phyloP scores from a whole-genome alignment of 2,113 vertebrate genomes.

The Gasterosteus aculeatus region DNA sequence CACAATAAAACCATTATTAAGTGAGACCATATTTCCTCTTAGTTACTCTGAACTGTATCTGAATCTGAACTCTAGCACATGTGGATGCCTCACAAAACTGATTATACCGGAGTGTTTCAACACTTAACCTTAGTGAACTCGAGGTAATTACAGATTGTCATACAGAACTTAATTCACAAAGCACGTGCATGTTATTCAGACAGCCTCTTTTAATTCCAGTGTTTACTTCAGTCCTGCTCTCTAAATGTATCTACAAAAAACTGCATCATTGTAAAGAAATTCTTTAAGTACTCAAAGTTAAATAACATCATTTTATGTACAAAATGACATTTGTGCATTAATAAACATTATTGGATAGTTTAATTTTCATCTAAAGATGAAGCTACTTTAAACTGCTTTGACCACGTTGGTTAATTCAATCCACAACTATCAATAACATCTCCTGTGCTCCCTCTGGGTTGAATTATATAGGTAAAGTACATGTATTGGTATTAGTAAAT shows the following conservation, averaged over 20 bases:
- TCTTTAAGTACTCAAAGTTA: neutral
- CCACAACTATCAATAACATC: neutral
- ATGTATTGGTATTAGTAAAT: too few relatives aligned
- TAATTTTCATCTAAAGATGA: neutral
- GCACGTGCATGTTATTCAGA: neutral
- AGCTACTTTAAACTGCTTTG: neutral
- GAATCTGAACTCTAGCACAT: neutral
- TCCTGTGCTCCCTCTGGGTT: neutral
- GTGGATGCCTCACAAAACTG: neutral
- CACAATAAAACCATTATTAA: neutral
- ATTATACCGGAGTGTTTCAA: neutral
- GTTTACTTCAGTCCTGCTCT: neutral
- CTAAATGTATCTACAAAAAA: neutral
- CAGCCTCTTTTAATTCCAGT: neutral
- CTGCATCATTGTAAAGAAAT: neutral
- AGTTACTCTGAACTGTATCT: neutral
- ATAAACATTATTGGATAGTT: neutral
- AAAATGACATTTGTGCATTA: neutral
- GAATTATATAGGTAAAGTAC: too few relatives aligned
- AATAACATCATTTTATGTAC: neutral
- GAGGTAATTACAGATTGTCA: constrained; percentile 6
- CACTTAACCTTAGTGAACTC: constrained; percentile 11
- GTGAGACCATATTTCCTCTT: neutral
- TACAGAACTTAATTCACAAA: neutral
- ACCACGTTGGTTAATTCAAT: neutral